Conservation (phyloP, 2,888 invertebrate genomes). For the Hydropsyche betteni region DNA sequence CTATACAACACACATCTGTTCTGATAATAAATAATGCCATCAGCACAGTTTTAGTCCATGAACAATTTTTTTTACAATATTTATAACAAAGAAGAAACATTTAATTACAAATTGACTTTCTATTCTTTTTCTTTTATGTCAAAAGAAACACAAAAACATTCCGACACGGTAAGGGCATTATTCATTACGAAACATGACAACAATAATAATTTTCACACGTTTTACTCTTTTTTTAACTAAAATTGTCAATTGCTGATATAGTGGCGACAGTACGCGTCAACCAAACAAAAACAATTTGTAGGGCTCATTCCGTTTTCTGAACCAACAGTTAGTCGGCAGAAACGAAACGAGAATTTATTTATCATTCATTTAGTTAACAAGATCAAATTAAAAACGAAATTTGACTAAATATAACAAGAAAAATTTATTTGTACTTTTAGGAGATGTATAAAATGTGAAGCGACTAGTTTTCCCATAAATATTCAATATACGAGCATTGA, state of each 20-base stretch:
- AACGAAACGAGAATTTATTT: slow-evolving; percentile 14
- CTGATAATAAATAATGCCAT: slow-evolving; percentile 32
- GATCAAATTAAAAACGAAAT: slow-evolving; percentile 54
- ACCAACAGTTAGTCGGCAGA: not conserved
- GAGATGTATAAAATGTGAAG: slow-evolving; percentile 66
- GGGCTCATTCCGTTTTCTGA: not conserved
- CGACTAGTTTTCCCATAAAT: slow-evolving; percentile 61
- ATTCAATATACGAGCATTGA: slow-evolving; percentile 11
- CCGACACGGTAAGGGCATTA: slow-evolving; percentile 5
- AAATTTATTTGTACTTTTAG: slow-evolving; percentile 66
- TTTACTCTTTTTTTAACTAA: slow-evolving; percentile 42
- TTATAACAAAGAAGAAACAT: too few relatives aligned
- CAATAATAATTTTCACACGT: slow-evolving; percentile 45
- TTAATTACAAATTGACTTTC: too few relatives aligned
- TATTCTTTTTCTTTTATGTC: too few relatives aligned
- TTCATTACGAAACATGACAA: slow-evolving; percentile 31
- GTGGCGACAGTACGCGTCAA: slow-evolving; percentile 1
- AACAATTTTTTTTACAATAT: too few relatives aligned
- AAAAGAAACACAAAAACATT: too few relatives aligned
- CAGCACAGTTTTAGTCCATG: not conserved
- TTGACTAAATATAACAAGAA: slow-evolving; percentile 68
- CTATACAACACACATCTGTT: slow-evolving; percentile 42
- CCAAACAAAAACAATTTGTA: slow-evolving; percentile 48
- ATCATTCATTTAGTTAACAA: slow-evolving; percentile 47
- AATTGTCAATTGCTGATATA: slow-evolving; percentile 41